Base-by-base conservation (phyloP, 1,140 invertebrate species). In the Oncopodura yosiiana region DNA sequence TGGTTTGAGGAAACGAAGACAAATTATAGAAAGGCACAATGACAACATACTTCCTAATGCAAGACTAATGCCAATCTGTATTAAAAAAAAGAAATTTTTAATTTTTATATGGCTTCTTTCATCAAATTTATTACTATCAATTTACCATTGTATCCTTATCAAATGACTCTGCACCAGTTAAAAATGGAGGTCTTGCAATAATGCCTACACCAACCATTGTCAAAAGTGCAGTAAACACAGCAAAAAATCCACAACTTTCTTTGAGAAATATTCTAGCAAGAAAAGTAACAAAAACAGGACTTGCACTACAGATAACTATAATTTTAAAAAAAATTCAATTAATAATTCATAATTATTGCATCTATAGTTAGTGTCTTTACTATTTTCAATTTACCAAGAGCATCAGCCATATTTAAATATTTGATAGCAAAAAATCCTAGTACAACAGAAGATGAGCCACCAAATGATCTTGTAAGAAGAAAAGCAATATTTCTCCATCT, bases 201-300 rank as follows among this genome's bases (percentile, higher is more conserved):
- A 93, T 73, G 14, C 87, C 73, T 11, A 92, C 86, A 18, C 89
- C 89, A 48, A 87, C 74, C 24, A 93, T 67, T 4, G 88, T 90
- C 39, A 91, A 67, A 62, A 85, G 74, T 32, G 91, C 83, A 4
- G 84, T 86, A 36, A 90, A 69, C 11, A 83, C 78, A 64, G 87
- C 87, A 68, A 89, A 88, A 14, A 87, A 69, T 12, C 86, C 86
- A 69, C 86, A 92, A 1, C 84, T 84, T 66, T 92, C 88, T 69
- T 91, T 90, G 2, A 94, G 74, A 70, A 91, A 90, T 61, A 91
- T 79, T 53, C 80, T 75, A 6, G 88, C 88, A 69, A 92, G 89
- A 62, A 93, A 81, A 27, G 86, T 83, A 14, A 91, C 88, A 73
- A 93, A 90, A n/a, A 93, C 87, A 14, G 86, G 86, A 14, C n/a